Conservation (phyloP, 2,113 vertebrate genomes). For the Malurus melanocephalus region DNA sequence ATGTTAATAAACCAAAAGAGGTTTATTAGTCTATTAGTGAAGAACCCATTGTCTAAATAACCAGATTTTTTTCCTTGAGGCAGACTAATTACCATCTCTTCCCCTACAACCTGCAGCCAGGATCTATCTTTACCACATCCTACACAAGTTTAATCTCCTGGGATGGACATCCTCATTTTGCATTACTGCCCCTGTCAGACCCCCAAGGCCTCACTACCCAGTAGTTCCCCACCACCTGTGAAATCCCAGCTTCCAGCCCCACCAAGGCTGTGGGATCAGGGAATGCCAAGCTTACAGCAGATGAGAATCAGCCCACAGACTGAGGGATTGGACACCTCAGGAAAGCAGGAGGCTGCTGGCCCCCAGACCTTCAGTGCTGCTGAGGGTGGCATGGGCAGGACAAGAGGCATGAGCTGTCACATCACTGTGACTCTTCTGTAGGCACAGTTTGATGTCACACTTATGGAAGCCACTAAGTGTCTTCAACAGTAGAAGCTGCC, state of each 20-base stretch:
- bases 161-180: not conserved
- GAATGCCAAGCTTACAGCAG: not conserved
- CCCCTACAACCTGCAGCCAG: not conserved
- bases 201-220: no score
- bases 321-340: not conserved
- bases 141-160: not conserved
- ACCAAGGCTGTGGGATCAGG: not conserved
- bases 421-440: fast-evolving
- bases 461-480: not conserved
- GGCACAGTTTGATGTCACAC: not conserved
- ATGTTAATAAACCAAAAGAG: not conserved
- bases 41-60: not conserved
- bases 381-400: not conserved
- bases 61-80: not conserved
- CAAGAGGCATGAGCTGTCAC: not conserved
- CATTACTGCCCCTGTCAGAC: fast-evolving
- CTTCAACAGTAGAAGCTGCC: not conserved
- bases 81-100: not conserved
- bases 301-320: not conserved
- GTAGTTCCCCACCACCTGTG: not conserved
- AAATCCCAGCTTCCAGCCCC: no score
- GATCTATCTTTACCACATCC: not conserved
- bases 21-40: not conserved
- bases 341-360: fast-evolving
- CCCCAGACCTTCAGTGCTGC: not conserved